Base-by-base conservation (phyloP, 2,797 vertebrate species). In the Fistularia commersonii region DNA sequence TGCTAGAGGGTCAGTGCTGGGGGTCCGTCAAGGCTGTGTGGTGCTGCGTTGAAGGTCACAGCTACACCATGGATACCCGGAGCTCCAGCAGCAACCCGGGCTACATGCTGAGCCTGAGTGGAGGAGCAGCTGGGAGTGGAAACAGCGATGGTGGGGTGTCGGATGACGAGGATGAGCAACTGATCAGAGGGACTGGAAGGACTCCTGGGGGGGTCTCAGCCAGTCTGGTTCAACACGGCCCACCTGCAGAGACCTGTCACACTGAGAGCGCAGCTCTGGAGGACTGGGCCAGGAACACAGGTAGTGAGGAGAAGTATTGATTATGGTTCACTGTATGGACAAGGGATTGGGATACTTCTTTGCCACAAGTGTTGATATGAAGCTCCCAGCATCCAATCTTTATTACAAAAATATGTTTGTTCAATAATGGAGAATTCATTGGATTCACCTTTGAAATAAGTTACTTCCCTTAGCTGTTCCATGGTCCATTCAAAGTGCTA, bases 31-130 rank as follows among this genome's bases (percentile, higher is more conserved):
- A 82, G 50, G 92, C 92, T 0, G 80, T 95, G 41, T 99, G 96
- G 96, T 82, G 87, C 34, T 98, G 96, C 0, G 80, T 80, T 1
- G 84, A 90, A 0, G 96, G 96, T 13, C 96, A 98, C 53, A 88
- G 84, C 44, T 95, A 95, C 55, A 61, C 88, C 74, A 94, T 98
- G 94, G 91, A 95, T 59, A 76, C 91, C 15, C 77, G 51, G 23
- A 45, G 49, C 8, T 34, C 45, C 37, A 33, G 48, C 0, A 2
- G 47, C 9, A 49, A 58, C 34, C 38, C 83, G 48, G 37, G 79
- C 50, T 62, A 40, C 75, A 0, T 58, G 0, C 6, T 62, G 58
- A 46, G 66, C 63, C 1, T 48, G 1, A 8, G 39, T 40, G 0
- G 59, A 3, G 15, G 55, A 33, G 50, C n/a, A 0, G 12, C 59